These are phyloP conservation scores for Dicentrarchus labrax DNA, from an alignment of 2,113 vertebrate genomes.

Conservation along the genomic window DNA sequence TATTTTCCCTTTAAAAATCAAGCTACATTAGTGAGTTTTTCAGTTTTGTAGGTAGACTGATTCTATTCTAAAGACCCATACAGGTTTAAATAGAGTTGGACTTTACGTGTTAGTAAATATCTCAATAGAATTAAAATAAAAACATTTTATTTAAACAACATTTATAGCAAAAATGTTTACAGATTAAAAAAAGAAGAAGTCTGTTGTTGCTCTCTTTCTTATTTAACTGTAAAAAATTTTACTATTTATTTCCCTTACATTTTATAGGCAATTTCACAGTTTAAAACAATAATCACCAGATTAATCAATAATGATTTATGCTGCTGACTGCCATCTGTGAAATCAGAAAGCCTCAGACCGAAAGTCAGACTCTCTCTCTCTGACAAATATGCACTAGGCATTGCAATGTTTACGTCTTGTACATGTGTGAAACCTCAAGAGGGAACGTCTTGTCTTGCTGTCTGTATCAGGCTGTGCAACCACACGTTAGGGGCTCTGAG, in stretches of 20 bases:
- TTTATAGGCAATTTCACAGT: neutral
- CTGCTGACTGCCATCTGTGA: neutral
- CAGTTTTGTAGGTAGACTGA: neutral
- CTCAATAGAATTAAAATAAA: neutral
- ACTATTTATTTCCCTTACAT: neutral
- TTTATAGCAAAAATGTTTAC: too few species aligned
- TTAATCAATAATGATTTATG: neutral
- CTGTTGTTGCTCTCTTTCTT: too few species aligned
- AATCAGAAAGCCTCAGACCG: neutral
- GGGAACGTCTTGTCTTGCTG: neutral
- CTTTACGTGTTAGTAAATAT: neutral
- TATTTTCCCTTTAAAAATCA: neutral
- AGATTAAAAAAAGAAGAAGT: too few species aligned
- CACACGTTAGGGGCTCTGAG: conserved; percentile 2
- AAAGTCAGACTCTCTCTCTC: neutral
- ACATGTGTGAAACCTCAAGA: neutral
- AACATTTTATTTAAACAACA: too few species aligned
- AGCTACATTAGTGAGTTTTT: neutral
- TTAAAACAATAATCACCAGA: neutral
- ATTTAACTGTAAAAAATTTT: too few species aligned
- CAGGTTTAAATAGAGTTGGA: neutral
- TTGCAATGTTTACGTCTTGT: conserved; percentile 5
- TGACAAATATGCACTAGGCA: neutral
- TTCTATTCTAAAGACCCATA: neutral
- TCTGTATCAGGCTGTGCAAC: neutral